phyloP scores from a whole-genome alignment of 2,797 vertebrate species.

The Adelosebastes latens region DNA sequence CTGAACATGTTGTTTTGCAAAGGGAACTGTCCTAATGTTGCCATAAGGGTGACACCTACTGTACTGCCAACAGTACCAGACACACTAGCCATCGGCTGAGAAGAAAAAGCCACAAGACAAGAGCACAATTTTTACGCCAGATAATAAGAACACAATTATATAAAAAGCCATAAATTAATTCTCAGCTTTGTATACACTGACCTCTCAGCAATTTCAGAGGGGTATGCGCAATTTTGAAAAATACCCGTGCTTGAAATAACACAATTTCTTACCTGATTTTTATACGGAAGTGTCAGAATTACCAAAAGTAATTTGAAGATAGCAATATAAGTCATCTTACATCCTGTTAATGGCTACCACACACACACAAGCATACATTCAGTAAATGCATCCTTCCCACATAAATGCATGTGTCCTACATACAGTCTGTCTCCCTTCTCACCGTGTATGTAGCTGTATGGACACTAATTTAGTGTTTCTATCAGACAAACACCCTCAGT shows the following conservation, averaged over 20 bases:
- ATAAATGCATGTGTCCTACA: slow-evolving; percentile 14
- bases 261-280: slow-evolving; percentile 40
- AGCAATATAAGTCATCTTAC: slow-evolving; percentile 54
- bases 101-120: slow-evolving; percentile 33
- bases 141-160: slow-evolving; percentile 10
- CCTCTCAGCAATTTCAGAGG: slow-evolving; percentile 10
- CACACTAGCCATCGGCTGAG: slow-evolving; percentile 21
- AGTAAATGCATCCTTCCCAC: not conserved
- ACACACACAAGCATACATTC: not conserved
- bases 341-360: not conserved
- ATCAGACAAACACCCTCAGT: not conserved
- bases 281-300: slow-evolving; percentile 24
- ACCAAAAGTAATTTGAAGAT: slow-evolving; percentile 35
- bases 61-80: slow-evolving; percentile 58
- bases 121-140: slow-evolving; percentile 67
- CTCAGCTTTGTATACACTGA: slow-evolving; percentile 24
- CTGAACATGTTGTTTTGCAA: slow-evolving; percentile 55
- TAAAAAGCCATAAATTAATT: slow-evolving; percentile 59
- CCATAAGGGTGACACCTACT: slow-evolving; percentile 54
- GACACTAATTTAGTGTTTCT: slow-evolving; percentile 2
- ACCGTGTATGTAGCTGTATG: slow-evolving; percentile 10
- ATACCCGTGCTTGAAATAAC: not conserved
- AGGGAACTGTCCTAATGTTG: slow-evolving; percentile 50
- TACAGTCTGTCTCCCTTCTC: not conserved
- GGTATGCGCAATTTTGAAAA: slow-evolving; percentile 30